phyloP scores from a whole-genome alignment of 1,140 invertebrate genomes.

The Trigoniulus corallinus region DNA sequence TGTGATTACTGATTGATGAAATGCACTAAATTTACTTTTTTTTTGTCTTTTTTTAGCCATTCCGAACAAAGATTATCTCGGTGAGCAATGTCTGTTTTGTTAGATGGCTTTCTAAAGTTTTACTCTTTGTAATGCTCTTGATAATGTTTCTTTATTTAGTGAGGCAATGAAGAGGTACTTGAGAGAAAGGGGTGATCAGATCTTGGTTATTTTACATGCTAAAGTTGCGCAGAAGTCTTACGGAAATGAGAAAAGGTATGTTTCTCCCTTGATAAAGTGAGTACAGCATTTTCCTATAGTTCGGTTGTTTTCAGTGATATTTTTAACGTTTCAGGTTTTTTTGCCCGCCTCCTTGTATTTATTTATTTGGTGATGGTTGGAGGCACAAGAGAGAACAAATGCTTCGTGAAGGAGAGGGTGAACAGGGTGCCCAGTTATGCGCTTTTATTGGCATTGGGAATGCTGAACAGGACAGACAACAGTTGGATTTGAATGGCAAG shows the following conservation, averaged over 20 bases:
- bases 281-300: no score
- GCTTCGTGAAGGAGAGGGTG: slow-evolving; percentile 60
- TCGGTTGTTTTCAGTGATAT: neutral
- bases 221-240: slow-evolving; percentile 98
- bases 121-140: no score
- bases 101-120: no score
- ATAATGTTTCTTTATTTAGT: no score
- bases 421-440: slow-evolving; percentile 79
- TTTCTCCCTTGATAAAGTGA: slow-evolving; percentile 2
- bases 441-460: slow-evolving; percentile 98
- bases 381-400: slow-evolving; percentile 78
- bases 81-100: no score
- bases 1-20: no score
- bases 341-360: slow-evolving; percentile 98
- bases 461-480: slow-evolving; percentile 97
- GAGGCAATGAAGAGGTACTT: slow-evolving; percentile 95
- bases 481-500: slow-evolving; percentile 79
- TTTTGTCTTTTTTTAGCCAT: slow-evolving; percentile 20
- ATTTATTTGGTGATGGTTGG: slow-evolving; percentile 96
- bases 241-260: slow-evolving; percentile 88
- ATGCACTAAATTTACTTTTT: no score
- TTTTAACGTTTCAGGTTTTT: slow-evolving; percentile 55
- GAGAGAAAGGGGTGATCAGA: slow-evolving; percentile 83
- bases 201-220: slow-evolving; percentile 92
- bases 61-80: slow-evolving; percentile 25